Evolutionary conservation across 2,113 vertebrate species (phyloP).

Genomic region (Pelmatolapia mariae): DNA sequence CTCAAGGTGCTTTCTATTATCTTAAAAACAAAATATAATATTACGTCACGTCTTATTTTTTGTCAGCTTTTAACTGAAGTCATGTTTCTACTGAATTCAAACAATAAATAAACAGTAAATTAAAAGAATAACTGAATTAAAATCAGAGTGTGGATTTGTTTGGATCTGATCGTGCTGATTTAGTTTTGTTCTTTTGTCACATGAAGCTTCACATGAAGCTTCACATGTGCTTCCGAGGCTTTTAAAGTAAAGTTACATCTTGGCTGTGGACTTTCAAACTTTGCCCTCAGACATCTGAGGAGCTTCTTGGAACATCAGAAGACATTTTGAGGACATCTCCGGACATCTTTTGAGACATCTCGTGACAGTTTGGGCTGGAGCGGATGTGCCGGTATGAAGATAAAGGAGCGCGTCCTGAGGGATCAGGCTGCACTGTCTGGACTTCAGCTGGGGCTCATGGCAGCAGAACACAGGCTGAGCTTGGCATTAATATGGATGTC

Average conservation of each 20-base stretch:
- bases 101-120: background rate
- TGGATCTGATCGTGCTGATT: background rate
- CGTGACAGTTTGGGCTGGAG: slow-evolving; percentile 19
- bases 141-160: background rate
- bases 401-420: slow-evolving; percentile 45
- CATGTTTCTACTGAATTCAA: background rate
- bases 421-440: slow-evolving; percentile 41
- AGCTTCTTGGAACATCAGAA: slow-evolving; percentile 13
- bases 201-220: background rate
- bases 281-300: background rate
- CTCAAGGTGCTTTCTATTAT: background rate
- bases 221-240: background rate
- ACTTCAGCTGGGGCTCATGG: slow-evolving; percentile 48
- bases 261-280: background rate
- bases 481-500: slow-evolving; percentile 68
- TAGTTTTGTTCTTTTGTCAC: background rate
- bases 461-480: slow-evolving; percentile 54
- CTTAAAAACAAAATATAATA: background rate
- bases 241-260: background rate
- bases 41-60: background rate
- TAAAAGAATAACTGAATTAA: background rate
- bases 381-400: slow-evolving; percentile 31
- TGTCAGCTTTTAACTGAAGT: background rate
- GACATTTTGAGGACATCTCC: slow-evolving; percentile 19
- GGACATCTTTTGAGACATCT: slow-evolving; percentile 13